These are phyloP conservation scores for Mus minutoides DNA, from an alignment of 2,797 vertebrate species.

Conservation along the genomic window DNA sequence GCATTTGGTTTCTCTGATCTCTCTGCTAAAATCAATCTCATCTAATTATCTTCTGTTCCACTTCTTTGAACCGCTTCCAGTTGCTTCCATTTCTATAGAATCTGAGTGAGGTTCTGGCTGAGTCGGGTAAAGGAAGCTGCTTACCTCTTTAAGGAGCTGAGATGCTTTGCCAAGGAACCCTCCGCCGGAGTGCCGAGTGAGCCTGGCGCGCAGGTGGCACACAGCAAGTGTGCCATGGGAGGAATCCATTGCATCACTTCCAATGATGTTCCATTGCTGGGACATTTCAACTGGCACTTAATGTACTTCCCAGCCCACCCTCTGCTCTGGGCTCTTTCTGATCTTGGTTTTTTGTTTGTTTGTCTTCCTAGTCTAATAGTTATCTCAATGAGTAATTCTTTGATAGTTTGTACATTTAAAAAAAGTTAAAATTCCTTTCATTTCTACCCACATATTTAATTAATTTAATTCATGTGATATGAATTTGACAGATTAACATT, in stretches of 20 bases:
- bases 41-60: slow-evolving; percentile 74
- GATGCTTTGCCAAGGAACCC: not conserved
- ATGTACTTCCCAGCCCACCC: not conserved
- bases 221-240: not conserved
- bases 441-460: slow-evolving; percentile 51
- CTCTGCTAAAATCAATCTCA: slow-evolving; percentile 70
- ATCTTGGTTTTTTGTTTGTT: not conserved
- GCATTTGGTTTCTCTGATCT: slow-evolving; percentile 68
- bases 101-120: slow-evolving; percentile 40
- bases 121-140: slow-evolving; percentile 16
- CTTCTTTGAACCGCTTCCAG: slow-evolving; percentile 70
- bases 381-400: slow-evolving; percentile 47
- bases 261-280: not conserved
- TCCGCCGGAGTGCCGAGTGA: not conserved
- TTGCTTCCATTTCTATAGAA: slow-evolving; percentile 43
- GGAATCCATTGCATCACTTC: not conserved
- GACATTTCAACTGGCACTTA: not conserved
- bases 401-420: slow-evolving; percentile 39
- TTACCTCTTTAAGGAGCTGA: not conserved
- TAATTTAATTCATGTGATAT: slow-evolving; percentile 50
- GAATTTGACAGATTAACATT: slow-evolving; percentile 47
- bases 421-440: slow-evolving; percentile 48
- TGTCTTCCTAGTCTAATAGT: not conserved
- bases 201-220: not conserved
- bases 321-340: not conserved